Evolutionary conservation across 2,113 vertebrate genomes (phyloP).

Genomic region (Sturnira hondurensis): DNA sequence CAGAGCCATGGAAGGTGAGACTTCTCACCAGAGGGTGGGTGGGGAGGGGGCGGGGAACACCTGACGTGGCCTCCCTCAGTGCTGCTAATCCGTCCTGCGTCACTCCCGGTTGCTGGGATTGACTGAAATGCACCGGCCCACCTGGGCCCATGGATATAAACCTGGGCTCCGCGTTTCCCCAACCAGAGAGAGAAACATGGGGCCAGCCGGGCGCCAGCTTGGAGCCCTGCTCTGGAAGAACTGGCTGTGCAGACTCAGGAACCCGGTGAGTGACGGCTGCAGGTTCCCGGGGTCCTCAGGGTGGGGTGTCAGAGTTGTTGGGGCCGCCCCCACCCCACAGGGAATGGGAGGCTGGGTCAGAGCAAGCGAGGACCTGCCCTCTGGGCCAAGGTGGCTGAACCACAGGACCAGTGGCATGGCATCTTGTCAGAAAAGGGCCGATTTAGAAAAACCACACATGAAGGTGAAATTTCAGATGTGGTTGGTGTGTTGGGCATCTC

Average conservation of each 20-base stretch:
- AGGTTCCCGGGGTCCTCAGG: fast-evolving
- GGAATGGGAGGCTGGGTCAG: not conserved
- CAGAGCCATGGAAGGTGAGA: conserved; percentile 61
- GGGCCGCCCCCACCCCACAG: fast-evolving
- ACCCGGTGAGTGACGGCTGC: conserved; percentile 73
- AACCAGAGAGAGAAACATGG: conserved; percentile 65
- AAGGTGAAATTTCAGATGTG: not conserved
- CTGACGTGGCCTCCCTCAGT: conserved; percentile 65
- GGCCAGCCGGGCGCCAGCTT: conserved; percentile 65
- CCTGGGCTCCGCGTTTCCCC: not conserved
- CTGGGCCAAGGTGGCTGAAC: not conserved
- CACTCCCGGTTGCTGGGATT: conserved; percentile 44
- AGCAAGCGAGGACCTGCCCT: not conserved
- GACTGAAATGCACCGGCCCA: not conserved
- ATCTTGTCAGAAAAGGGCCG: not conserved
- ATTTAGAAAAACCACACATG: not conserved
- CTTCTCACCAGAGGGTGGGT: conserved; percentile 45
- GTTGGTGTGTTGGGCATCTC: not conserved
- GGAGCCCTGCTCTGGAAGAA: conserved; percentile 83
- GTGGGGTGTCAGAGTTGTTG: not conserved
- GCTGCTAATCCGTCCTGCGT: conserved; percentile 53
- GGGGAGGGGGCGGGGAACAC: too few species aligned
- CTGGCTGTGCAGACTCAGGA: conserved; percentile 80
- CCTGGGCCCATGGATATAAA: conserved; percentile 36
- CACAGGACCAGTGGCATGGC: not conserved